These are phyloP conservation scores for Myoxocephalus aenaeus DNA, from an alignment of 2,797 vertebrate species.

Conservation along the genomic window DNA sequence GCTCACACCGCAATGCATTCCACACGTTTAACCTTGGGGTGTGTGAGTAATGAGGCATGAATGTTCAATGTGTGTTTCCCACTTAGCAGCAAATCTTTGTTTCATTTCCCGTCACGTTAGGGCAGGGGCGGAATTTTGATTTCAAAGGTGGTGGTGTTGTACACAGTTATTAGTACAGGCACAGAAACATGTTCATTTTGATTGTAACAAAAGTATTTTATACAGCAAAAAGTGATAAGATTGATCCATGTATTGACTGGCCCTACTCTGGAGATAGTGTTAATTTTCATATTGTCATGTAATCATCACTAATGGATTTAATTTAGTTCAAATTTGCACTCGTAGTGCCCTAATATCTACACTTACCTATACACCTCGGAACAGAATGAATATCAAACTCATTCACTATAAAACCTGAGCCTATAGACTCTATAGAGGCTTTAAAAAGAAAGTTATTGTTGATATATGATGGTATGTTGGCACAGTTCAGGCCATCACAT, in stretches of 20 bases:
- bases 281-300: no score
- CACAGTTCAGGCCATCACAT: neutral
- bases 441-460: neutral
- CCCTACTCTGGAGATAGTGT: no score
- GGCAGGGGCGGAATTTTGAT: neutral
- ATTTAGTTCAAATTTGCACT: neutral
- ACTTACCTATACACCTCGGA: neutral
- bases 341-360: neutral
- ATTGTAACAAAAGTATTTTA: neutral
- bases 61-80: slow-evolving; percentile 34
- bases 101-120: slow-evolving; percentile 58
- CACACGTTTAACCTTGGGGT: slow-evolving; percentile 40
- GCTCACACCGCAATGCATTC: slow-evolving; percentile 50
- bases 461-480: neutral
- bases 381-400: neutral
- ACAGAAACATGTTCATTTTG: neutral
- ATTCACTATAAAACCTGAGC: neutral
- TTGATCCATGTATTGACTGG: neutral
- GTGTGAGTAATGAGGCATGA: slow-evolving; percentile 59
- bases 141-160: neutral
- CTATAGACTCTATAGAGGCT: neutral
- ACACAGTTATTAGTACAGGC: neutral
- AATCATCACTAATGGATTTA: neutral
- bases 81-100: slow-evolving; percentile 39
- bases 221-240: neutral